phyloP scores from a whole-genome alignment of 2,113 vertebrate genomes.

The Morone saxatilis region DNA sequence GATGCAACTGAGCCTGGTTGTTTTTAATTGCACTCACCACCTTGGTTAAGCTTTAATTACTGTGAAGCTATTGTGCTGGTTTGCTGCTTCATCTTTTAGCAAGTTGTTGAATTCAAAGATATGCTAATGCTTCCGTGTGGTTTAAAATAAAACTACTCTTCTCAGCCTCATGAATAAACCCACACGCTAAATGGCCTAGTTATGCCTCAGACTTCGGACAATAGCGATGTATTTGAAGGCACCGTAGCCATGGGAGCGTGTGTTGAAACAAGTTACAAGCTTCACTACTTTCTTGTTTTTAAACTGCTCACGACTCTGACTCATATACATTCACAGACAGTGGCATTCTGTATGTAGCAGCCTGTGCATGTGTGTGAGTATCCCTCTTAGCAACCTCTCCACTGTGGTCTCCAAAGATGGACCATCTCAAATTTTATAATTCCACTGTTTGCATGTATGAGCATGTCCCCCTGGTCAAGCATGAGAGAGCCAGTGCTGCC shows the following conservation, averaged over 20 bases:
- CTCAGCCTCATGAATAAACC: conserved; percentile 56
- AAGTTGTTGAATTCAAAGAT: conserved; percentile 48
- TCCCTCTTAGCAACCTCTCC: conserved; percentile 39
- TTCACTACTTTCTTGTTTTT: neutral
- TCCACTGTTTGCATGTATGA: conserved; percentile 67
- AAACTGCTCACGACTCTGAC: neutral
- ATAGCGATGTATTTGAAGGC: conserved; percentile 18
- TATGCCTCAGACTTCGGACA: conserved; percentile 16
- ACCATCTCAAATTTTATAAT: conserved; percentile 69
- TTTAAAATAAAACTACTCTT: conserved; percentile 33
- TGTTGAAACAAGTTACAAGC: neutral
- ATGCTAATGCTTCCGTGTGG: conserved; percentile 43
- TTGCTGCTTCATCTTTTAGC: conserved; percentile 35
- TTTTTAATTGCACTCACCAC: conserved; percentile 53
- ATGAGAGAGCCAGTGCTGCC: conserved; percentile 1
- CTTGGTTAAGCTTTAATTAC: conserved; percentile 43
- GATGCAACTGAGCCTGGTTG: conserved; percentile 28
- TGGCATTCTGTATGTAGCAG: conserved; percentile 2
- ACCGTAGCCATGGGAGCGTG: conserved; percentile 15
- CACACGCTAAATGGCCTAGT: conserved; percentile 33
- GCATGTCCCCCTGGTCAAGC: conserved; percentile 46
- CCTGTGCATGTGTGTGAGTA: conserved; percentile 2
- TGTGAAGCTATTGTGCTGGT: conserved; percentile 34
- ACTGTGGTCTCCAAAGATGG: conserved; percentile 35
- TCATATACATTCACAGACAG: conserved; percentile 8